Percentiles rank a stretch among this genome's conserved stretches.
These are phyloP conservation scores for Mythimna impura DNA, from an alignment of 2,888 invertebrate species.

Conservation along the genomic window DNA sequence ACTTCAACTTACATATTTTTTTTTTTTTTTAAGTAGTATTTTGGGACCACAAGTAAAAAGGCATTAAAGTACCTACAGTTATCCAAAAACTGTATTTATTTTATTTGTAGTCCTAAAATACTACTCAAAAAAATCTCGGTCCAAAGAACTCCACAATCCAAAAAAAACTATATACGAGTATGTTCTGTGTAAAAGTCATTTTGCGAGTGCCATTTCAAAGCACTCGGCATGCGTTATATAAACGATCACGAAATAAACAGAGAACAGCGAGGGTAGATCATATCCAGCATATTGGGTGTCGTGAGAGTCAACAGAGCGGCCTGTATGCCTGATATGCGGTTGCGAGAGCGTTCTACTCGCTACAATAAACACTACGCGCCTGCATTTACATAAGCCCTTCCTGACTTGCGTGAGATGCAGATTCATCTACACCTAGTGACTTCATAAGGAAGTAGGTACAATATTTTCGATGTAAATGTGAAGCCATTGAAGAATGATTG, in stretches of 20 bases:
- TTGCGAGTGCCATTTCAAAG: neutral
- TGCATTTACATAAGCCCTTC: constrained; percentile 39
- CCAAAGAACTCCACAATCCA: too few species aligned
- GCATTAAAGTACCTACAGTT: too few species aligned
- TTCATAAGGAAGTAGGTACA: neutral
- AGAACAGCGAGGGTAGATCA: constrained; percentile 13
- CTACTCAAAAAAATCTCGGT: too few species aligned
- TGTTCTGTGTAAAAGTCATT: neutral
- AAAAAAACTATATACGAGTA: neutral
- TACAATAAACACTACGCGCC: constrained; percentile 40
- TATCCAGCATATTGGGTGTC: constrained; percentile 28
- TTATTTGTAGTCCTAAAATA: too few species aligned
- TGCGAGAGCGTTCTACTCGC: constrained; percentile 16
- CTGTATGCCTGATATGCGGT: constrained; percentile 27
- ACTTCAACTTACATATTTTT: too few species aligned
- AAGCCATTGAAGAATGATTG: neutral
- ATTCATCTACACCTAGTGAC: constrained; percentile 10
- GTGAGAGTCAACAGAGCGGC: constrained; percentile 36
- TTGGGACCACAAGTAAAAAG: too few species aligned
- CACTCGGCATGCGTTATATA: neutral
- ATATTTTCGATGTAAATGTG: constrained; percentile 11
- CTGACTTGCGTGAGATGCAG: constrained; percentile 20
- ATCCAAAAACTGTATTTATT: too few species aligned
- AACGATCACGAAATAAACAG: constrained; percentile 4
- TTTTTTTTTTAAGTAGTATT: too few species aligned